Evolutionary conservation across 2,888 invertebrate genomes (phyloP), one percentile per base, ranked within the genome.

Genomic region (Dione juno): DNA sequence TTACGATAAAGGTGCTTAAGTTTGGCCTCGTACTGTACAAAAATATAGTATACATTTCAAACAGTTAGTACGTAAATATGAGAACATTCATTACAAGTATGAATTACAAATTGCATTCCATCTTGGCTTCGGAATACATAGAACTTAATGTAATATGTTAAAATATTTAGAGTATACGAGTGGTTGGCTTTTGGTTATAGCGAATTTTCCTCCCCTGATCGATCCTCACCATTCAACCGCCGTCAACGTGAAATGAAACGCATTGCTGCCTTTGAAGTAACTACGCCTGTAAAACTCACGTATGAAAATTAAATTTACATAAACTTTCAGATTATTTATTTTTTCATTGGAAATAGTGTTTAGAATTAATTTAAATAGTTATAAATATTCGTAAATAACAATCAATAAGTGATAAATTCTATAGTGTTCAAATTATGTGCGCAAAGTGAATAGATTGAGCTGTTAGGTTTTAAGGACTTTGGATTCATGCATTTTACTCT

Each of bases 401-500:
- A 9, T 21, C 21, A 64, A 64, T 54, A 66, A 70, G 71, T 61
- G 54, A 65, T 48, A 52, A 65, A 70, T 21, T 61, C 58, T 67
- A 64, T 69, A 70, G 71, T 73, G 72, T 69, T 72, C 54, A 69
- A 66, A 48, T 59, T 69, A 35, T 69, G 64, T 67, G 70, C 67
- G 72, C 74, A 76, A 71, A 74, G 76, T 76, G 73, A 77, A 72
- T 66, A 21, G 50, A 66, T 21, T 48, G 45, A 48, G 59, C 67
- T 70, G 59, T 66, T 68, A 40, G 66, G 59, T 67, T 69, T 70
- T 61, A 81, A 68, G 77, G 79, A 78, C 76, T 75, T 76, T 80
- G 82, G 81, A 82, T 84, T 81, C 76, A 89, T 86, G 87, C 81
- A 77, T 75, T 78, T 77, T 73, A 75, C 71, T 77, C 77, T 66